Percentiles rank a stretch among this genome's conserved stretches.
Evolutionary conservation across 2,113 vertebrate species (phyloP).

Genomic region (Lathamus discolor): DNA sequence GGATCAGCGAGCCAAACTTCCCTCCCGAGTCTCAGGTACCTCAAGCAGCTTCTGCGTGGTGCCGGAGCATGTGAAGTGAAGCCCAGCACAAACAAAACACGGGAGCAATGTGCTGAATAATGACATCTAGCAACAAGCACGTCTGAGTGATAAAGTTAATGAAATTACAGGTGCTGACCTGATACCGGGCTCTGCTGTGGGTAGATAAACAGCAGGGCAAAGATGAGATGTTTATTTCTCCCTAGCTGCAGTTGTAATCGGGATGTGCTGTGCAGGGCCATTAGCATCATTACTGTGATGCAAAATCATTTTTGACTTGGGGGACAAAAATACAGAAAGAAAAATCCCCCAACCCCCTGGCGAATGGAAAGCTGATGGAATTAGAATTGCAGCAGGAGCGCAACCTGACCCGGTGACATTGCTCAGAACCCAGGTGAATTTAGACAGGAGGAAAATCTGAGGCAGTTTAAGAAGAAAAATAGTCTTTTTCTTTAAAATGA

Average conservation of each 20-base stretch:
- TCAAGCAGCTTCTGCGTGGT: not conserved
- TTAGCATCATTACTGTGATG: constrained; percentile 59
- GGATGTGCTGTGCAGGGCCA: constrained; percentile 1
- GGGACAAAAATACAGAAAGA: not conserved
- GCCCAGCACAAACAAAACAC: constrained; percentile 9
- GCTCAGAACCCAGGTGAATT: constrained; percentile 46
- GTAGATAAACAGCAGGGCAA: constrained; percentile 70
- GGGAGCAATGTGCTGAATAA: constrained; percentile 55
- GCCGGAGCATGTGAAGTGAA: not conserved
- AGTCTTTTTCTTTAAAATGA: not conserved
- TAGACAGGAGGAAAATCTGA: constrained; percentile 6
- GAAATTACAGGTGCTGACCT: constrained; percentile 71
- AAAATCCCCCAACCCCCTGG: constrained; percentile 23
- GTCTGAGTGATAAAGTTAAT: constrained; percentile 69
- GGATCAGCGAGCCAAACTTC: not conserved
- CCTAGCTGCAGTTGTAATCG: constrained; percentile 53
- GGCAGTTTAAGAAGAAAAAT: not conserved
- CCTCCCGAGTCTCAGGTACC: not conserved
- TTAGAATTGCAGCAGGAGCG: constrained; percentile 37
- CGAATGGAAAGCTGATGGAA: constrained; percentile 41
- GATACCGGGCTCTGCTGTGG: constrained; percentile 58
- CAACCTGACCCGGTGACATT: constrained; percentile 43
- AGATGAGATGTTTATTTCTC: constrained; percentile 70
- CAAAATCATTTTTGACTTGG: constrained; percentile 61
- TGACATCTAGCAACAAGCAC: constrained; percentile 48